phyloP scores from a whole-genome alignment of 2,888 invertebrate species.

The Philaethria dido region DNA sequence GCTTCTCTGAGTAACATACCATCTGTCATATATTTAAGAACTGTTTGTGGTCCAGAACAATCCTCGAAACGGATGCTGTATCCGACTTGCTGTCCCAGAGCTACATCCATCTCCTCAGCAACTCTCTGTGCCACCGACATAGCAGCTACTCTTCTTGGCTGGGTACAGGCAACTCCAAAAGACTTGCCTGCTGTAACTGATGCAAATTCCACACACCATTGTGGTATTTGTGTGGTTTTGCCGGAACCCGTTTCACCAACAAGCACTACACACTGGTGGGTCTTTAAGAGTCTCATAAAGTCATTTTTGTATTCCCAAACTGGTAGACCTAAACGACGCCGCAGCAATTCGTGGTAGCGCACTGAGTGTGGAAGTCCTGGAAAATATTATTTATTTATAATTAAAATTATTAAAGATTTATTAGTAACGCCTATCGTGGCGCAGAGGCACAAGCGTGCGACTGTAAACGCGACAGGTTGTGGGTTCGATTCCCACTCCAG shows the following conservation, averaged over 20 bases:
- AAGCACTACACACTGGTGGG: slow-evolving; percentile 96
- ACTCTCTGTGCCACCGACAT: slow-evolving; percentile 99
- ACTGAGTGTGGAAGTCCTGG: slow-evolving; percentile 92
- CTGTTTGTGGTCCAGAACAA: slow-evolving; percentile 96
- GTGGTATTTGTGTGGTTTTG: slow-evolving; percentile 99
- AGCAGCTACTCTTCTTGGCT: slow-evolving; percentile 98
- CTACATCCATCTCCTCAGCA: slow-evolving; percentile 99
- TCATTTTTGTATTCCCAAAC: slow-evolving; percentile 99
- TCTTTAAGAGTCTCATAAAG: slow-evolving; percentile 96
- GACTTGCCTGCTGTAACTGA: slow-evolving; percentile 67
- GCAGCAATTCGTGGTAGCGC: slow-evolving; percentile 93
- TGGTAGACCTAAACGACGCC: slow-evolving; percentile 95
- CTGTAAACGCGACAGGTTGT: too few species aligned
- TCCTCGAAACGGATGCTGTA: slow-evolving; percentile 98
- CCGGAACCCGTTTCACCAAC: slow-evolving; percentile 99
- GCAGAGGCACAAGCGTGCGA: too few species aligned
- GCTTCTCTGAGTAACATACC: slow-evolving; percentile 99
- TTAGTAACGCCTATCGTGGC: too few species aligned
- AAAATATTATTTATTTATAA: slow-evolving; percentile 13
- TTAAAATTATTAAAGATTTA: too few species aligned
- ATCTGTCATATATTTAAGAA: slow-evolving; percentile 99
- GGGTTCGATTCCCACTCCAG: too few species aligned
- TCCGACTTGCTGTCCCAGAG: slow-evolving; percentile 86
- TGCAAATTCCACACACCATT: slow-evolving; percentile 78
- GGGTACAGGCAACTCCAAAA: slow-evolving; percentile 94